Conservation (phyloP, 1,140 invertebrate species). For the Heliconius eleuchia region DNA sequence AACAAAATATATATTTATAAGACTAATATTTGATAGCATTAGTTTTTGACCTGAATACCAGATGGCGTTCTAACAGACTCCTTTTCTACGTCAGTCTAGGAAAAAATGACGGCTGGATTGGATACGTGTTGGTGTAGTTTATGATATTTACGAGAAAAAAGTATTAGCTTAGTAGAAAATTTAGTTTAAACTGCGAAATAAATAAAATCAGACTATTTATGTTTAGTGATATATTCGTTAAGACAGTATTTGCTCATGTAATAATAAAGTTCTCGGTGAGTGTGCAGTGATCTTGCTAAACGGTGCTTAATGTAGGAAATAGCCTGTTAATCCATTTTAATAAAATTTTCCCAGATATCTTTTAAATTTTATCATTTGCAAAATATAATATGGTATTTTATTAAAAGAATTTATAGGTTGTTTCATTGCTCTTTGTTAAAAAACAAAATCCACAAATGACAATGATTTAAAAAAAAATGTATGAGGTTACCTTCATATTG, state of each 20-base stretch:
- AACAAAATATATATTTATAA: conserved; percentile 47
- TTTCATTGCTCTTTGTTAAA: conserved; percentile 6
- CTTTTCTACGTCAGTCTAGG: conserved; percentile 74
- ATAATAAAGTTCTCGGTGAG: conserved; percentile 74
- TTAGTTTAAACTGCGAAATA: conserved; percentile 51
- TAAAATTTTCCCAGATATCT: conserved; percentile 44
- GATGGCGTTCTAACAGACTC: conserved; percentile 66
- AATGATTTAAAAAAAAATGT: conserved; percentile 22
- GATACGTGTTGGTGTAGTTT: conserved; percentile 82
- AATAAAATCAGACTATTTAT: conserved; percentile 57
- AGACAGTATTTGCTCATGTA: conserved; percentile 71
- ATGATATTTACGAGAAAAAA: conserved; percentile 82
- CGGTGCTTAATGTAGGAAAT: conserved; percentile 71
- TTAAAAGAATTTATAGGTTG: background rate
- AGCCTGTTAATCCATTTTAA: conserved; percentile 54
- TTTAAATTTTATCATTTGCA: conserved; percentile 20
- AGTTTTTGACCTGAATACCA: conserved; percentile 62
- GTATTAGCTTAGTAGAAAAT: conserved; percentile 71
- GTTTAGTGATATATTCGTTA: conserved; percentile 65
- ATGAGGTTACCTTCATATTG: conserved; percentile 29
- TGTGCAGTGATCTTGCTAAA: conserved; percentile 67
- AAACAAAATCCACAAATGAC: conserved; percentile 7
- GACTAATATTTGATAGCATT: conserved; percentile 69
- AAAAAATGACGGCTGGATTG: conserved; percentile 83
- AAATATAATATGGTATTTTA: conserved; percentile 8